Percentiles rank a stretch among this genome's conserved stretches.
These are phyloP conservation scores for Acleris holmiana DNA, from an alignment of 2,888 invertebrate genomes.

Conservation along the genomic window DNA sequence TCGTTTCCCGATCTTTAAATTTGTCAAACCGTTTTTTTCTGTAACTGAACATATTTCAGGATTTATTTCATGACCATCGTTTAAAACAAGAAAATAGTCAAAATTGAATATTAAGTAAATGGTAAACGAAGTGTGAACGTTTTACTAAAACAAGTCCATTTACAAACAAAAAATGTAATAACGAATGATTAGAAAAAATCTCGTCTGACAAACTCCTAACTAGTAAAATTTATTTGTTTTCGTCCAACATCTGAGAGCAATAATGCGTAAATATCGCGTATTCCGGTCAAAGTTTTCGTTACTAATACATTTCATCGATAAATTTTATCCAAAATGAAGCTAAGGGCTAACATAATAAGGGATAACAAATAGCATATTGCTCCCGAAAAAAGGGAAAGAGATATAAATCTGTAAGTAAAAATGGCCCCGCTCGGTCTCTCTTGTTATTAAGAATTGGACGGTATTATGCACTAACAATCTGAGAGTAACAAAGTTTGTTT, in stretches of 20 bases:
- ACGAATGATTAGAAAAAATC: background rate
- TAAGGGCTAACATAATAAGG: constrained; percentile 42
- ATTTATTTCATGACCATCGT: too few relatives aligned
- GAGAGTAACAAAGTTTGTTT: background rate
- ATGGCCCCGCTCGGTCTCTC: constrained; percentile 39
- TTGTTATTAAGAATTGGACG: constrained; percentile 44
- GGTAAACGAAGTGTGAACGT: too few relatives aligned
- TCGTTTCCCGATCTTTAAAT: too few relatives aligned
- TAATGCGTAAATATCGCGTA: constrained; percentile 15
- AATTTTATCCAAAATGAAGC: constrained; percentile 45
- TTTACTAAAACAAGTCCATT: too few relatives aligned
- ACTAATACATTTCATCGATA: constrained; percentile 42
- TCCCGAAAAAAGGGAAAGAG: constrained; percentile 46
- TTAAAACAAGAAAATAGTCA: too few relatives aligned
- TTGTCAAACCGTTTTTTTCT: too few relatives aligned
- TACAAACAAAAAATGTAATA: background rate
- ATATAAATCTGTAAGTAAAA: constrained; percentile 50
- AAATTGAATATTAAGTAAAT: too few relatives aligned
- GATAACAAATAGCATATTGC: constrained; percentile 52
- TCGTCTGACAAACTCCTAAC: too few relatives aligned
- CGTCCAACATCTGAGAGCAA: constrained; percentile 13
- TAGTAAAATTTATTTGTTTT: constrained; percentile 16
- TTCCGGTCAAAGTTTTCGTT: constrained; percentile 30
- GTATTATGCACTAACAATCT: constrained; percentile 33
- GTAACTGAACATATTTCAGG: too few relatives aligned